Evolutionary conservation across 53 echinoderm and acorn worm genomes (phyloP), one percentile per base, ranked within the genome.

Genomic region (Stichopus horrens): DNA sequence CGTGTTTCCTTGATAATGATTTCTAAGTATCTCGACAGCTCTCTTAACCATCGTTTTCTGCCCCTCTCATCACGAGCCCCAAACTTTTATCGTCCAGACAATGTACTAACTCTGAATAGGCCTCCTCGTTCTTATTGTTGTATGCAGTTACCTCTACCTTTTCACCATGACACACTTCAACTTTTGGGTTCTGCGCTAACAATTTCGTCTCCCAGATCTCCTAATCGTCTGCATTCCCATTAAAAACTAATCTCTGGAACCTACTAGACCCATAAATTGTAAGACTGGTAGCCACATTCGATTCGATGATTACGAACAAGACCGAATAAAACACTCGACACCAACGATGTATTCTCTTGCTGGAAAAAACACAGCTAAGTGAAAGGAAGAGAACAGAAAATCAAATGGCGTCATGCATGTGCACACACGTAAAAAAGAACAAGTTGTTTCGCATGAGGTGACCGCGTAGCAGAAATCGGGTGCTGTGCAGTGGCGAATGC

Each of bases 81-180:
- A 84, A 84, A 74, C 90, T 90, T 75, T 90, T 84, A 37, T 90
- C 84, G 10, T 90, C 90, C 0, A 90, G 56, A 0, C 74, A 90
- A 1, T 76, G 81, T 0, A 81, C 81, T 0, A 81, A 3, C 4
- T 81, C 57, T 14, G 56, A 5, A 8, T 81, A 81, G 19, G 21
- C 81, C 21, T 55, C 55, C 58, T 81, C 16, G 58, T 57, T 81
- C 56, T 81, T 81, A 57, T 21, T 81, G 58, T 81, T 81, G 81
- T 81, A 81, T 0, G 5, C 2, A 0, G 73, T 5, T 0, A 78
- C 78, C 52, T 52, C 78, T 7, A 51, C 78, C 9, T 21, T 75
- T 88, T 76, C 54, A 57, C 37, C 6, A 86, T 74, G 0, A 55
- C 55, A 73, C 75, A 14, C 56, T 76, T 74, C 76, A 88, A 8